Evolutionary conservation across 2,888 invertebrate genomes (phyloP), one percentile per base, ranked within the genome.

Genomic region (Perizoma affinitatum): DNA sequence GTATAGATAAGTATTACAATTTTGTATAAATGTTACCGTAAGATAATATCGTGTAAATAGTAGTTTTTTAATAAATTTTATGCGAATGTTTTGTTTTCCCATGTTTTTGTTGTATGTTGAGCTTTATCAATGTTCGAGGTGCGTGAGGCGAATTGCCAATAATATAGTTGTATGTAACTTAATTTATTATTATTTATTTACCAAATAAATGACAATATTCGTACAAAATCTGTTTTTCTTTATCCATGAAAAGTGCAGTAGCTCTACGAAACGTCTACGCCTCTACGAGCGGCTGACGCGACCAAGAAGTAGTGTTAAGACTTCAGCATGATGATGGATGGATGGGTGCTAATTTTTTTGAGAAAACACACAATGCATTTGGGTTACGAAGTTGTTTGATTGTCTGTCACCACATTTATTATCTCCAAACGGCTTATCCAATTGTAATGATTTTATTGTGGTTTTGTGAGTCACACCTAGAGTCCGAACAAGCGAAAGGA

Each of bases 151-250:
- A 77, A 79, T 78, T 80, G 84, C 81, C 83, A 83, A 79, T 79
- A 79, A 79, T 79, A 74, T 76, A 83, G 79, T 78, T 80, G 77
- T 78, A 79, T 77, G 73, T 65, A 65, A 70, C 67, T 22, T 72
- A 77, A 72, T 65, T 55, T 64, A 54, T 63, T 65, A 57, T 70
- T 61, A 81, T 82, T 84, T 86, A 83, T 84, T 86, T 86, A 87
- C 87, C 86, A 78, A 87, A 86, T 87, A 88, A 88, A 88, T 79
- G 80, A 86, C 79, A 85, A 84, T 83, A 87, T 88, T 87, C 84
- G 79, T 83, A 82, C 53, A 52, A 52, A 64, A 34, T 46, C 51
- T 47, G n/a, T 63, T 67, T 75, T 76, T 62, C 46, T 46, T 7
- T 49, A 48, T n/a, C 10, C 10, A 38, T 34, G 41, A 40, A 8